Base-by-base conservation (phyloP, 2,797 vertebrate species). In the Hephaestus fuliginosus region DNA sequence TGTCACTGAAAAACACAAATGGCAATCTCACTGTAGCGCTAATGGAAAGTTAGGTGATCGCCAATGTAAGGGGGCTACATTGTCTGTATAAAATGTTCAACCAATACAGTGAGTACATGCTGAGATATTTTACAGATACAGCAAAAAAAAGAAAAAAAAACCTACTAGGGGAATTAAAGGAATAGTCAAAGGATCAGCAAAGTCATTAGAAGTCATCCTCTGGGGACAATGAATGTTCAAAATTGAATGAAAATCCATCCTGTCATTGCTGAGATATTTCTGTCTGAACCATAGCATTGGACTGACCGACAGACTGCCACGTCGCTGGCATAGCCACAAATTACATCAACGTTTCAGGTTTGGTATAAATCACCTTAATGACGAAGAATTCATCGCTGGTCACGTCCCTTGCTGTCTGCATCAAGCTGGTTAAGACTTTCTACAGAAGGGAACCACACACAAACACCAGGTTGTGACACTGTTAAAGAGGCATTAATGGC, bases 351-450 rank as follows among this genome's bases (percentile, higher is more conserved):
- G 57, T 77, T 58, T 7, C 46, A 49, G 4, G 7, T 46, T 17
- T 53, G 48, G 41, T 28, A n/a, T 62, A 18, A 81, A 71, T 86
- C 49, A 96, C 96, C 95, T 95, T 93, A 49, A 96, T 91, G 41
- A 96, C 74, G 49, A 83, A 83, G 76, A 87, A 88, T 14, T 83
- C 81, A 15, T 92, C 88, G 17, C 67, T 86, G 43, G 62, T 88
- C 49, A 88, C 70, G 22, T 90, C 92, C 83, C 95, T 88, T 28
- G 91, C 78, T 6, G 88, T 94, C 86, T 94, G 93, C 91, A 94
- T 94, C 87, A 96, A 71, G 65, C 89, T 93, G 75, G 91, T 95
- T 51, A 96, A 84, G 12, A 95, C 89, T 30, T 67, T 94, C 96
- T 96, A 58, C 22, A 71, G 22, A 70, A 60, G 68, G 28, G 60